These are phyloP conservation scores for Tipula confusa DNA, from an alignment of 2,888 invertebrate species.

Conservation along the genomic window DNA sequence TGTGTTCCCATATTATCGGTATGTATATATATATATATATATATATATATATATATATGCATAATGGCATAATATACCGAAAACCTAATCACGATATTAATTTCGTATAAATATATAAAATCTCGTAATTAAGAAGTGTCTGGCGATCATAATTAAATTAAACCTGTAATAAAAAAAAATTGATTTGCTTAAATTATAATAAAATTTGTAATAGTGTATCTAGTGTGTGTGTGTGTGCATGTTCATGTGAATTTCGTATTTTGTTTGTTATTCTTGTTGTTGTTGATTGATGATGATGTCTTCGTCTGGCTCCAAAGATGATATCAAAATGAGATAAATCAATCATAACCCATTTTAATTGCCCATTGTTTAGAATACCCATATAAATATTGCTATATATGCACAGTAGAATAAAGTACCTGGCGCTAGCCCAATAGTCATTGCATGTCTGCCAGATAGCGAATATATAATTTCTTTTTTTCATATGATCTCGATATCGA, in stretches of 20 bases:
- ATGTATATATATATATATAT: not conserved
- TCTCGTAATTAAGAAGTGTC: not conserved
- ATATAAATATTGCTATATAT: not conserved
- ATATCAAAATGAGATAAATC: slow-evolving; percentile 20
- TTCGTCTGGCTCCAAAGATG: not conserved
- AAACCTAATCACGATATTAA: not conserved
- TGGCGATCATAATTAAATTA: not conserved
- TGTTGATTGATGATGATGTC: slow-evolving; percentile 12
- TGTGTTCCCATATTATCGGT: not conserved
- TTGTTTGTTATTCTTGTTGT: not conserved
- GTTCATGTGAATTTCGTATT: not conserved
- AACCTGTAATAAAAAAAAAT: not conserved
- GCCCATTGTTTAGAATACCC: not conserved
- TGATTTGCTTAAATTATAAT: not conserved
- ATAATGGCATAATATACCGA: too few species aligned
- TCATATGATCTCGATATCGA: not conserved
- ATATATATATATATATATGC: not conserved
- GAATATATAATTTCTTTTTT: too few species aligned
- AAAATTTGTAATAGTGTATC: not conserved
- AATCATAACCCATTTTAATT: not conserved
- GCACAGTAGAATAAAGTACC: not conserved
- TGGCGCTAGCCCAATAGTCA: not conserved
- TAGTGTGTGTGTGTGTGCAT: not conserved
- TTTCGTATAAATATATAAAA: not conserved
- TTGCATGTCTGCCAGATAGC: not conserved